A percentile compares a stretch with the other conserved stretches of the same genome.
Evolutionary conservation across 2,113 vertebrate genomes (phyloP).

Genomic region (Istiophorus platypterus): DNA sequence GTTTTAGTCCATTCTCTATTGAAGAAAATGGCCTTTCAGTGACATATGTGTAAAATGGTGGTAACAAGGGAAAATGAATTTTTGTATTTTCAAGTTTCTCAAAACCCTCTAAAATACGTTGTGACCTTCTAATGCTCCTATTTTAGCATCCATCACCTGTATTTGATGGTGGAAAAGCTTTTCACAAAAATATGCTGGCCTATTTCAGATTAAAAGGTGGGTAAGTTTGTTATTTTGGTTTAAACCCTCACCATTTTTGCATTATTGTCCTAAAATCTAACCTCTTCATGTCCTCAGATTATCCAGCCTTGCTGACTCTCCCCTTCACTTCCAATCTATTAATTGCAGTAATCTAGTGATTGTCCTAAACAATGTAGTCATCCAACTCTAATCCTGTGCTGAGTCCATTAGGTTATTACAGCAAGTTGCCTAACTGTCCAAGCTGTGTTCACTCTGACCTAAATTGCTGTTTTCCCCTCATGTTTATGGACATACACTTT

Average conservation of each 20-base stretch:
- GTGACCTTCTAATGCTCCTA: constrained; percentile 12
- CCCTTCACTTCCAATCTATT: constrained; percentile 49
- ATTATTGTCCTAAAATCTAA: constrained; percentile 21
- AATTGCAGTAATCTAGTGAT: constrained; percentile 63
- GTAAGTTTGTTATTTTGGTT: constrained; percentile 7
- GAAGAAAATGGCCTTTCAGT: neutral
- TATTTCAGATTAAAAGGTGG: constrained; percentile 7
- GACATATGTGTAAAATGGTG: neutral
- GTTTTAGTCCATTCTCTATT: too few species aligned
- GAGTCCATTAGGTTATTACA: constrained; percentile 60
- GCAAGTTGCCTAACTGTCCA: constrained; percentile 1
- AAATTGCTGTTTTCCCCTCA: constrained; percentile 20
- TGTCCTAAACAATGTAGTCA: constrained; percentile 25
- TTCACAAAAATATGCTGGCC: neutral
- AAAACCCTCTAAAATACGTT: neutral
- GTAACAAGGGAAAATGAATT: neutral
- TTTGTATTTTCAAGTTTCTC: constrained; percentile 15
- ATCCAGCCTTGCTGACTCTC: constrained; percentile 26
- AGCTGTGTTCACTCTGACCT: constrained; percentile 2
- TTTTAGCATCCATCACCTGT: neutral
- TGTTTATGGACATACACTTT: neutral
- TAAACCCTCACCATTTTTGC: neutral
- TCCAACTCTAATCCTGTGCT: constrained; percentile 44
- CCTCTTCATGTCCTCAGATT: constrained; percentile 15
- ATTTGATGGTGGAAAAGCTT: constrained; percentile 4